A percentile compares a stretch with the other conserved stretches of the same genome.
Conservation (phyloP, 2,888 invertebrate genomes). For the Galerucella nymphaeae region DNA sequence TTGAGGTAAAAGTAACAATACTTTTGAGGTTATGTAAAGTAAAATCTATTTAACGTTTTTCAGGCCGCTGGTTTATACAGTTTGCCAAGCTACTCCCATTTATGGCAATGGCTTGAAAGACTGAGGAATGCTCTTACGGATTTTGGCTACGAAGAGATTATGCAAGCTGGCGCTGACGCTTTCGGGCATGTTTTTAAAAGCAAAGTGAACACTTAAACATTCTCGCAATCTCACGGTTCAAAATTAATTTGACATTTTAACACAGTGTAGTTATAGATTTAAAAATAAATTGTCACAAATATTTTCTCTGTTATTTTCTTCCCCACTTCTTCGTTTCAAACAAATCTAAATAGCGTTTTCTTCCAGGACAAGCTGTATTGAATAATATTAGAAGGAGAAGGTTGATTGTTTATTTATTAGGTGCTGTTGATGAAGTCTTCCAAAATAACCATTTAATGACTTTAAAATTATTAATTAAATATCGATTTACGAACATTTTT, state of each 20-base stretch:
- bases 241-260: not conserved
- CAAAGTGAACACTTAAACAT: not conserved
- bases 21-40: conserved; percentile 6
- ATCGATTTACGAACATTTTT: conserved; percentile 6
- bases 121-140: conserved; percentile 74
- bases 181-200: conserved; percentile 69
- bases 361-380: not conserved
- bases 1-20: conserved; percentile 66
- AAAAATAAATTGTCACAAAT: conserved; percentile 1
- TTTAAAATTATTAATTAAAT: not conserved
- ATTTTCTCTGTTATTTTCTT: not conserved
- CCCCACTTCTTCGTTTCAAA: not conserved
- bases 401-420: not conserved
- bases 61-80: conserved; percentile 66
- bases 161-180: conserved; percentile 70
- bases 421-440: not conserved
- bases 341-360: too few relatives aligned
- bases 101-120: conserved; percentile 74
- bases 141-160: conserved; percentile 77
- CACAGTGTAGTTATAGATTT: not conserved
- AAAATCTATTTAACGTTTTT: conserved; percentile 29
- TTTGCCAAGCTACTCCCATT: conserved; percentile 69
- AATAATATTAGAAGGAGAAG: not conserved
- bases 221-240: too few relatives aligned
- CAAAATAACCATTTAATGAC: conserved; percentile 20